Base-by-base conservation (phyloP, 2,113 vertebrate genomes). In the Cygnus atratus region DNA sequence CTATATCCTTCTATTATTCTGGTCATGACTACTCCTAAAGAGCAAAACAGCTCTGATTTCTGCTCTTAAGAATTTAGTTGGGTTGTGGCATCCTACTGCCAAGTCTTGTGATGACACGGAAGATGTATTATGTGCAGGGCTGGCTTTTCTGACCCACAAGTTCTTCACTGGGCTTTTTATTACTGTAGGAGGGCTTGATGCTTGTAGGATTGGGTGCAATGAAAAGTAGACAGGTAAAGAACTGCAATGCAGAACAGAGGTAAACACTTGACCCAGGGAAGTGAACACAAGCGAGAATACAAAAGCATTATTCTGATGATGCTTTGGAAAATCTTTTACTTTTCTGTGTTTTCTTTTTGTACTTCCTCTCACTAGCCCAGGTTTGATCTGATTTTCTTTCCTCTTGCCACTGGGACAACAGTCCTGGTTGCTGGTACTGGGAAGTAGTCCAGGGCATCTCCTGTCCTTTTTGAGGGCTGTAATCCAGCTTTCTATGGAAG, bases 141-240 rank as follows among this genome's bases (percentile, higher is more conserved):
- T 88, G 68, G 22, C 86, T 91, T 95, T 90, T 88, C 73, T 80
- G 79, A 94, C 84, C 57, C 71, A 55, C 61, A 65, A 63, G 61
- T 76, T 90, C 80, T 95, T 90, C 79, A 35, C 35, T 41, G 35
- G 63, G 46, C 39, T 52, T 89, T 92, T 91, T 88, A 76, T 91
- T 93, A 63, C 58, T 61, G 41, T 88, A 37, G 66, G 83, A 86
- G 80, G 85, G 68, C 80, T 95, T 94, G 62, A 67, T 37, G 87
- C 31, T 18, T 76, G 63, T 37, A 67, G 63, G 77, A 83, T 48
- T 78, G 39, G 61, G 43, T 12, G 11, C 74, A 85, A 21, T 73
- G 76, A 62, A 58, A 84, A 62, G 44, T 9, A 84, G 61, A 50
- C 24, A 83, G 78, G 35, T 88, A 63, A 87, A 87, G 68, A 89